These are phyloP conservation scores for Ornithorhynchus anatinus DNA, from an alignment of 2,113 vertebrate species.

Conservation along the genomic window DNA sequence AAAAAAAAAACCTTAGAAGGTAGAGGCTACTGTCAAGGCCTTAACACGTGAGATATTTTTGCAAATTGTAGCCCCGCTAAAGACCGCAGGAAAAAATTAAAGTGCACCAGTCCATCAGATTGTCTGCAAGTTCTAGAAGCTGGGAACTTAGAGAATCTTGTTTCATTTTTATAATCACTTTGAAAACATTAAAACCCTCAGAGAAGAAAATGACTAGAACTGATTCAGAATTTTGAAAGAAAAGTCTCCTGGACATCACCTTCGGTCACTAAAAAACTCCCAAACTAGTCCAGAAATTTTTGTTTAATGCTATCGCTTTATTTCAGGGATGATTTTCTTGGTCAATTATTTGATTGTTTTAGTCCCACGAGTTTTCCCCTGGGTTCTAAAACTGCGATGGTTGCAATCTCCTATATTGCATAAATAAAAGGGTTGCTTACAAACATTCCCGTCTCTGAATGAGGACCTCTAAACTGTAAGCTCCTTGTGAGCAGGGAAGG, in stretches of 20 bases:
- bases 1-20: background rate
- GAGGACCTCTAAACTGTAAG: no score
- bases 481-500: no score
- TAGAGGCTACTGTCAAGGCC: background rate
- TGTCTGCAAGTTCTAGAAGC: background rate
- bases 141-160: background rate
- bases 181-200: background rate
- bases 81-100: slow-evolving; percentile 5
- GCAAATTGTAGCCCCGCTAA: background rate
- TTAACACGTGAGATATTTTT: background rate
- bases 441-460: no score
- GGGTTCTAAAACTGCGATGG: no score
- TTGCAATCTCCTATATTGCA: no score
- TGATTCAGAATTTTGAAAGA: slow-evolving; percentile 25
- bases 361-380: no score
- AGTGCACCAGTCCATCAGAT: background rate
- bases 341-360: no score
- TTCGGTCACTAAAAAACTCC: background rate
- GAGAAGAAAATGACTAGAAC: background rate
- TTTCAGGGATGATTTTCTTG: no score
- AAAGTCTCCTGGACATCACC: background rate
- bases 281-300: background rate
- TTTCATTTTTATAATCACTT: background rate
- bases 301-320: no score
- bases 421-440: no score